Evolutionary conservation across 2,888 invertebrate species (phyloP), one percentile per base, ranked within the genome.

Genomic region (Rhagonycha lutea): DNA sequence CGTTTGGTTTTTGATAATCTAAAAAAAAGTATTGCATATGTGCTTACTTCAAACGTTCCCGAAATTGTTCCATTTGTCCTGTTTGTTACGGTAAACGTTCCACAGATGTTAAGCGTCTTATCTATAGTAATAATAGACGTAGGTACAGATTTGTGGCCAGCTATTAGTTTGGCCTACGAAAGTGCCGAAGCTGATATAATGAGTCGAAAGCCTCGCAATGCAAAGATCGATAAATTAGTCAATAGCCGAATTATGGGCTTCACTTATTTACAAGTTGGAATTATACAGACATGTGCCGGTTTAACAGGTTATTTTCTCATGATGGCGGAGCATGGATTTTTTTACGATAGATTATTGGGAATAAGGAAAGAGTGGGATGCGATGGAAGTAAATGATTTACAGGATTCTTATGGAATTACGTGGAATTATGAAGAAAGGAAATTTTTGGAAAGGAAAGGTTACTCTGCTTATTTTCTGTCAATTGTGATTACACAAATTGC

Each of bases 221-320:
- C 86, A 0, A 86, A 86, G 0, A 83, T 85, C 0, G 91, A 92
- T 80, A 90, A 88, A 76, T 87, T 92, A 4, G 91, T 92, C 0
- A 91, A 88, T 79, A 85, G 85, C 75, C 89, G 88, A 14, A 87
- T 96, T 80, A 92, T 96, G 82, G 93, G 92, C 82, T 93, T 96
- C 91, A 92, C 96, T 0, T 96, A 96, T 86, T 94, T 94, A 78
- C 96, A 96, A 89, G 93, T 96, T 79, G 96, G 96, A 70, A 89
- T 96, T 86, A 94, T 96, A 81, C 96, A 96, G 88, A 94, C 95
- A 18, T 92, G 92, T 62, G 94, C 93, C 61, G 95, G 94, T 9
- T 94, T 96, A 89, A 94, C 92, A 85, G 90, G 92, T 3, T 96
- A 96, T 86, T 94, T 95, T 83, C 90, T 94, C 71, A 92, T 95